phyloP scores from a whole-genome alignment of 2,888 invertebrate genomes.

The Cyrtodaria siliqua region DNA sequence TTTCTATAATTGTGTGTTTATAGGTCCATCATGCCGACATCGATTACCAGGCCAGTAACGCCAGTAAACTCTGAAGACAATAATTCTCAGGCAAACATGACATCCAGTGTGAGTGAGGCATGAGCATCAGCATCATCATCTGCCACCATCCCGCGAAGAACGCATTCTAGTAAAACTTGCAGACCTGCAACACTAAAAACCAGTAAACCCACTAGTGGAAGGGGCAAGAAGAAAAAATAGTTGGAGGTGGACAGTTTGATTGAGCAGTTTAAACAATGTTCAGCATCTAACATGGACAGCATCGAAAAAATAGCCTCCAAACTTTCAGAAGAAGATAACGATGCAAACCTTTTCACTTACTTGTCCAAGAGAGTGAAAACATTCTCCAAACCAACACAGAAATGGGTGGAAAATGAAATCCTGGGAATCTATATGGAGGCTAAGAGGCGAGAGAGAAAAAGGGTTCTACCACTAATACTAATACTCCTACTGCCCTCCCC shows the following conservation, averaged over 20 bases:
- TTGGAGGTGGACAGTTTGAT: background rate
- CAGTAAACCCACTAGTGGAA: background rate
- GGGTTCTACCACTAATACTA: no score
- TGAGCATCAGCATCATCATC: background rate
- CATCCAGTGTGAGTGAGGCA: no score
- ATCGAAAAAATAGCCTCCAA: no score
- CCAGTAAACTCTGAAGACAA: no score
- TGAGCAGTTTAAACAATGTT: constrained; percentile 3
- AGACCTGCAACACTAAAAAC: background rate
- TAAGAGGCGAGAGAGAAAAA: background rate
- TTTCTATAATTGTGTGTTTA: background rate
- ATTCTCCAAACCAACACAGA: background rate
- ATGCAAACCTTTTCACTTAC: no score
- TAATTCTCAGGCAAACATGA: no score
- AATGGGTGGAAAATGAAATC: constrained; percentile 2
- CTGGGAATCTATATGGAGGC: background rate
- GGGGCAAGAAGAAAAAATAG: constrained; percentile 14
- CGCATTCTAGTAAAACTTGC: background rate
- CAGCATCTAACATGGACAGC: background rate
- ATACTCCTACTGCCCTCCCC: no score
- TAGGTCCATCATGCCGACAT: background rate
- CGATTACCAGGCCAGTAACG: no score
- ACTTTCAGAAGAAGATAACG: background rate
- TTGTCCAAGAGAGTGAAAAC: no score
- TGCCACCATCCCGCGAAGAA: background rate